Evolutionary conservation across 2,113 vertebrate genomes (phyloP).

Genomic region (Apeltes quadracus): DNA sequence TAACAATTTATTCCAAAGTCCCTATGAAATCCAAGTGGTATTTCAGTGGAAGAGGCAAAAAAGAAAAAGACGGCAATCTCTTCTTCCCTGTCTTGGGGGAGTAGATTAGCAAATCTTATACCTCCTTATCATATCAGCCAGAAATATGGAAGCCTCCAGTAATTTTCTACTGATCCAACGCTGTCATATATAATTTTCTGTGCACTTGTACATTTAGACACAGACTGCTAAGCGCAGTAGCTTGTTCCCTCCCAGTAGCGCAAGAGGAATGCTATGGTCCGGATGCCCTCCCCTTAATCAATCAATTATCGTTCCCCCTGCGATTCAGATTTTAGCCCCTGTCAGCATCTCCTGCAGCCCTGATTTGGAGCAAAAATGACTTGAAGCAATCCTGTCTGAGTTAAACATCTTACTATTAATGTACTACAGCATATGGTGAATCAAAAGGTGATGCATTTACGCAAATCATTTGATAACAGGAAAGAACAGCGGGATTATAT

Average conservation of each 20-base stretch:
- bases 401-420: slow-evolving; percentile 48
- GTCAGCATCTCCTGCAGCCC: slow-evolving; percentile 38
- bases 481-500: slow-evolving; percentile 37
- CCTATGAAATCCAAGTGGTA: slow-evolving; percentile 46
- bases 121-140: slow-evolving; percentile 73
- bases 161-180: slow-evolving; percentile 76
- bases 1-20: slow-evolving; percentile 47
- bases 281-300: slow-evolving; percentile 20
- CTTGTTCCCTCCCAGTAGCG: slow-evolving; percentile 22
- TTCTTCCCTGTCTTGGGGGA: slow-evolving; percentile 70
- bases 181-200: slow-evolving; percentile 70
- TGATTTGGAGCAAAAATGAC: slow-evolving; percentile 31
- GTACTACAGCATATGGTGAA: slow-evolving; percentile 23
- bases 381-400: slow-evolving; percentile 30
- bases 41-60: slow-evolving; percentile 25
- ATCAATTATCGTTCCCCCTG: slow-evolving; percentile 11
- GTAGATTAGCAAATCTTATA: slow-evolving; percentile 70
- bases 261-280: slow-evolving; percentile 10
- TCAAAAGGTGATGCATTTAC: slow-evolving; percentile 33
- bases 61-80: slow-evolving; percentile 50
- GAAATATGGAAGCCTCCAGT: slow-evolving; percentile 71
- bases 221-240: slow-evolving; percentile 56
- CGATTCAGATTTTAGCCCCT: slow-evolving; percentile 27
- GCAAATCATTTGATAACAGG: slow-evolving; percentile 48
- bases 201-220: slow-evolving; percentile 59